Evolutionary conservation across 2,888 invertebrate species (phyloP).

Genomic region (Pseudanteris insignis): DNA sequence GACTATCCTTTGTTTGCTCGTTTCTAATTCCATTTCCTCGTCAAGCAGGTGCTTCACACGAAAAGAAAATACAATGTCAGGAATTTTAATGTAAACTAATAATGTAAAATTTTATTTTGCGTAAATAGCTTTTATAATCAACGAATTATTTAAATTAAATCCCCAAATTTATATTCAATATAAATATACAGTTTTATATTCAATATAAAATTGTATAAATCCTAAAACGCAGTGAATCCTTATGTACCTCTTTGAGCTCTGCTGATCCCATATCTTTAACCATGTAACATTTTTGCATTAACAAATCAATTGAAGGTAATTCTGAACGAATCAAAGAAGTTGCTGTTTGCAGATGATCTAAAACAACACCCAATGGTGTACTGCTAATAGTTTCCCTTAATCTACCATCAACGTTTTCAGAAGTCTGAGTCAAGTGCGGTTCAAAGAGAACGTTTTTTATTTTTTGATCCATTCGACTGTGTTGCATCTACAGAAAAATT

Average conservation of each 20-base stretch:
- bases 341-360: constrained; percentile 59
- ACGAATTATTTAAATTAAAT: too few relatives aligned
- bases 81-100: too few relatives aligned
- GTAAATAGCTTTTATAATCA: too few relatives aligned
- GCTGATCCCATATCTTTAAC: constrained; percentile 67
- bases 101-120: neutral
- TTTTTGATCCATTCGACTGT: constrained; percentile 62
- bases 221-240: too few relatives aligned
- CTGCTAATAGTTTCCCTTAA: constrained; percentile 53
- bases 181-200: too few relatives aligned
- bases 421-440: constrained; percentile 54
- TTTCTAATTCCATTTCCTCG: constrained; percentile 60
- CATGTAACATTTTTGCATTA: constrained; percentile 54
- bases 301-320: constrained; percentile 55
- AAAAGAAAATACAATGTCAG: too few relatives aligned
- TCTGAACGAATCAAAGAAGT: constrained; percentile 57
- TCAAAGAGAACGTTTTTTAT: constrained; percentile 61
- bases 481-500: constrained; percentile 55
- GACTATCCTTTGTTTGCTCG: constrained; percentile 58
- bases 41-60: constrained; percentile 52
- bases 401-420: constrained; percentile 51
- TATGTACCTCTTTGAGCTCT: constrained; percentile 67
- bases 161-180: too few relatives aligned
- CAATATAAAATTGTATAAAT: too few relatives aligned
- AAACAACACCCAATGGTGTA: constrained; percentile 58